These are phyloP conservation scores for Phytoseiulus persimilis DNA, from an alignment of 2,888 invertebrate genomes.

Conservation along the genomic window DNA sequence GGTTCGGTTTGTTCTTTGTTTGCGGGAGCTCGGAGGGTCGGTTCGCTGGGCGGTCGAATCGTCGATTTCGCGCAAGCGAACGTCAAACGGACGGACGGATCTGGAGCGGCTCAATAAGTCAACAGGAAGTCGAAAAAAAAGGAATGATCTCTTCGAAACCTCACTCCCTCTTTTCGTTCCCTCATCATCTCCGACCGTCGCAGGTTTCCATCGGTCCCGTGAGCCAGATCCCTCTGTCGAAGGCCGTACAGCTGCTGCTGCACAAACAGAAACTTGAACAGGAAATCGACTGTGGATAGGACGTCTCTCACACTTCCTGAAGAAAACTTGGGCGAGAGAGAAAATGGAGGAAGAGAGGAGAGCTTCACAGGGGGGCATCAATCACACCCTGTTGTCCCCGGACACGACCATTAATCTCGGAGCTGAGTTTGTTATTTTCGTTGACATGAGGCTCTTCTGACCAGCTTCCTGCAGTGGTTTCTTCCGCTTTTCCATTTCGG, in stretches of 20 bases:
- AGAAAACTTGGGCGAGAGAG: neutral
- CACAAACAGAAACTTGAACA: neutral
- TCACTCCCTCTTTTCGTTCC: neutral
- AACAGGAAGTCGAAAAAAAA: neutral
- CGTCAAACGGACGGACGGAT: neutral
- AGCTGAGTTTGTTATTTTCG: neutral
- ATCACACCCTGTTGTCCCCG: neutral
- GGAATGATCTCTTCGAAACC: neutral
- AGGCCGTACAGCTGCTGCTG: neutral
- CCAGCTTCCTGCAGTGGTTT: neutral
- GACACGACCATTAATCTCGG: neutral
- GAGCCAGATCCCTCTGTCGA: neutral
- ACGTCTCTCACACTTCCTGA: neutral
- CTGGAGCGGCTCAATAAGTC: neutral
- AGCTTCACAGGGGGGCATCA: too few relatives aligned
- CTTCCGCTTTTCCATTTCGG: neutral
- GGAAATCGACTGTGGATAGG: neutral
- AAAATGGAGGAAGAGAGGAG: neutral
- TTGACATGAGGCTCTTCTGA: neutral
- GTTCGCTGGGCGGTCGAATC: neutral
- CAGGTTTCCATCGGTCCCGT: neutral
- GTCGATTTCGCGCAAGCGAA: neutral
- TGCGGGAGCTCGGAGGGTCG: neutral
- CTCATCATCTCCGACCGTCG: neutral
- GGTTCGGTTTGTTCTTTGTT: too few relatives aligned